Evolutionary conservation across 2,797 vertebrate genomes (phyloP).

Genomic region (Neosalanx taihuensis): DNA sequence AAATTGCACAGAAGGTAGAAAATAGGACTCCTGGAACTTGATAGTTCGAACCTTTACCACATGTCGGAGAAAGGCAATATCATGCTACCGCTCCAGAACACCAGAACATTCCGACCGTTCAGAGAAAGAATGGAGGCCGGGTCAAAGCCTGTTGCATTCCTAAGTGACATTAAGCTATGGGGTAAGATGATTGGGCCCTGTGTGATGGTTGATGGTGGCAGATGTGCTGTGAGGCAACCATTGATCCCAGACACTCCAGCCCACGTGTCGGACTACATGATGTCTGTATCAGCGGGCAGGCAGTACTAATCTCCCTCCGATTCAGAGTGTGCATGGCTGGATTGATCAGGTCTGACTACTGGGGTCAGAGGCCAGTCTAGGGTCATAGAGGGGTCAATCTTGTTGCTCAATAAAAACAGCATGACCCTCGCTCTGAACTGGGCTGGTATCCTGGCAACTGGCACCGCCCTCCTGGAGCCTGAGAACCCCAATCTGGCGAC

Average conservation of each 20-base stretch:
- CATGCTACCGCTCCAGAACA: no score
- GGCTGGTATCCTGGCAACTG: constrained; percentile 67
- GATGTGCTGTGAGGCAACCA: constrained; percentile 62
- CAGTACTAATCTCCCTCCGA: constrained; percentile 48
- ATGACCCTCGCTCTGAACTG: constrained; percentile 65
- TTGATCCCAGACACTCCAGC: constrained; percentile 40
- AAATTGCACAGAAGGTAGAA: constrained; percentile 3
- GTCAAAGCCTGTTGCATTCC: constrained; percentile 48
- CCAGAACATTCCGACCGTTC: neutral
- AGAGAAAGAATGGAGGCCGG: neutral
- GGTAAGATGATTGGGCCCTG: constrained; percentile 47
- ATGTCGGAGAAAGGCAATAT: neutral
- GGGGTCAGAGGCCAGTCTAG: constrained; percentile 70
- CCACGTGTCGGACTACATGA: constrained; percentile 23
- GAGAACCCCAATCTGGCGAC: constrained; percentile 55
- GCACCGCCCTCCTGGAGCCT: constrained; percentile 46
- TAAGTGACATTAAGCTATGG: constrained; percentile 53
- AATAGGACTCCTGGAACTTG: neutral
- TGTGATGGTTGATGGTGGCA: constrained; percentile 57
- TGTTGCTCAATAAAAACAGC: constrained; percentile 81
- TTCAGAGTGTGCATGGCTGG: constrained; percentile 63
- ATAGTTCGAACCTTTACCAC: neutral
- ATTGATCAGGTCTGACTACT: constrained; percentile 77
- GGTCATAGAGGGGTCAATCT: constrained; percentile 68
- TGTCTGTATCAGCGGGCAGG: constrained; percentile 60